Percentiles rank a stretch among this genome's conserved stretches.
These are phyloP conservation scores for Calypte anna DNA, from an alignment of 2,113 vertebrate genomes.

Conservation along the genomic window DNA sequence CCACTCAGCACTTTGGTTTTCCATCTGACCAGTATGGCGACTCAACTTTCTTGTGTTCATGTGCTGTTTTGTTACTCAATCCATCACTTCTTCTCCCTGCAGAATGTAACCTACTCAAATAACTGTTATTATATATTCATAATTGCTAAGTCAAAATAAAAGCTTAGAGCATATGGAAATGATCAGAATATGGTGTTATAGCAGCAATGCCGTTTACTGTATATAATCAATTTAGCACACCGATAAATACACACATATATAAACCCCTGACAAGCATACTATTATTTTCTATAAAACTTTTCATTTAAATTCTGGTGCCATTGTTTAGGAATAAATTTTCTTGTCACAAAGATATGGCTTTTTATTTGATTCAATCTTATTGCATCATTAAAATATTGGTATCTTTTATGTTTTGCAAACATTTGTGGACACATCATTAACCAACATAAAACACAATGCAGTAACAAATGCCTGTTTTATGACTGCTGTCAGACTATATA, in stretches of 20 bases:
- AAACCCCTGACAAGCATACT: slow-evolving; percentile 64
- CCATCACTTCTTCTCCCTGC: slow-evolving; percentile 25
- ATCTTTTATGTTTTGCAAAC: slow-evolving; percentile 81
- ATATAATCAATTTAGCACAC: slow-evolving; percentile 79
- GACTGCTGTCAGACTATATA: slow-evolving; percentile 82
- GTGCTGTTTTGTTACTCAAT: background rate
- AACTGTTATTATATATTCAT: slow-evolving; percentile 65
- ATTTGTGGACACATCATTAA: slow-evolving; percentile 78
- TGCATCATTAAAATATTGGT: slow-evolving; percentile 81
- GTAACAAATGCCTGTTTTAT: slow-evolving; percentile 83
- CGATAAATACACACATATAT: slow-evolving; percentile 72
- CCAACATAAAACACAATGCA: slow-evolving; percentile 74
- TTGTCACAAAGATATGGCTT: slow-evolving; percentile 74
- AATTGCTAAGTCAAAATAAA: slow-evolving; percentile 75
- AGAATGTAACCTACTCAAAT: slow-evolving; percentile 27
- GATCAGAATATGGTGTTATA: slow-evolving; percentile 75
- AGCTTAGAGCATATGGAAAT: slow-evolving; percentile 75
- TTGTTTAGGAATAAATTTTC: slow-evolving; percentile 76
- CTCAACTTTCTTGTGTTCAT: background rate
- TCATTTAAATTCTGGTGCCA: slow-evolving; percentile 79
- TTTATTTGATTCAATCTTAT: slow-evolving; percentile 79
- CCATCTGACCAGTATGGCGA: background rate
- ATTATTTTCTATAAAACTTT: slow-evolving; percentile 68
- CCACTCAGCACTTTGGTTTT: background rate
- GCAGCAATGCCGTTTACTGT: slow-evolving; percentile 74